Base-by-base conservation (phyloP, 2,888 invertebrate species). In the Cerastis leucographa region DNA sequence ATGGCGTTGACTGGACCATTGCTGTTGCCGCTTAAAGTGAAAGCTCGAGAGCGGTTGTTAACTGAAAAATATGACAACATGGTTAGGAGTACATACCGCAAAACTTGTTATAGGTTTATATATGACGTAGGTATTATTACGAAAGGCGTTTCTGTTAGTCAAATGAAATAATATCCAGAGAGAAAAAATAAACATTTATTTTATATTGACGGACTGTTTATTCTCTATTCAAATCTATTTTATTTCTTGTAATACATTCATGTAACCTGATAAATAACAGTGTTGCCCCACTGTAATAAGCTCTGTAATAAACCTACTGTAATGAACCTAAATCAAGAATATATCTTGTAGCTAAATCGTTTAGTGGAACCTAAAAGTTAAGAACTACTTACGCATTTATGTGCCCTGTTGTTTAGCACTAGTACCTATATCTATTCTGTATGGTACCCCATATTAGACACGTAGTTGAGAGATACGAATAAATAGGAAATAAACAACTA, bases 1-100 rank as follows among this genome's bases (percentile, higher is more conserved):
- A 98, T 98, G 0, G 98, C 97, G 83, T 97, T 97, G 12, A 97
- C 97, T 0, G 97, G 97, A 59, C 95, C 97, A 84, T 97, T 97
- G n/a, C 98, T 98, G 90, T 98, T 98, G 0, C 98, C 98, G 5
- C 98, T 97, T 25, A 98, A 89, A 0, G 98, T 98, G 89, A 98
- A 98, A 0, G 98, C 97, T 70, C 97, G 97, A 1, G 98, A 97
- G 44, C 98, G 97, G 90, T 98, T 98, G 91, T 98, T 98, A 49
- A 97, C 98, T 98, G 70, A 17, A 72, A 78, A 54, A 12, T 4
- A 35, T 61, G 9, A 35, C 59, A 19, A 4, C 19, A 11, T 61
- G 29, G 9, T 61, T 61, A 56, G 25, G 14, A 12, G 25, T 2
- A 61, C 29, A 8, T 29, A 59, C 17, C 19, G 19, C 19, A 59